Evolutionary conservation across 2,113 vertebrate genomes (phyloP).

Genomic region (Sinocyclocheilus maitianheensis): DNA sequence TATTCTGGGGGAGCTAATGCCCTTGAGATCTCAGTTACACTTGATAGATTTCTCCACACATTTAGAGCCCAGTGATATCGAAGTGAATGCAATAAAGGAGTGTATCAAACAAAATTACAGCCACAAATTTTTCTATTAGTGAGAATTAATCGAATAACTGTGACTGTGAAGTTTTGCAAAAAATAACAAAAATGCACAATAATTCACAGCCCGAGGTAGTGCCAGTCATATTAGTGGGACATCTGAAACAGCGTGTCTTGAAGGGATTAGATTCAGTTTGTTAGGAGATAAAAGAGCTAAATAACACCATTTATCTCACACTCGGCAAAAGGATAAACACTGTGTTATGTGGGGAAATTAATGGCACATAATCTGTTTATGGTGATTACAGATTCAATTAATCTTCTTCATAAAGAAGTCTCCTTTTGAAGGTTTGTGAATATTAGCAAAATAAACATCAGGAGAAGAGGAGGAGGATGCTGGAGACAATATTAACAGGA

Average conservation of each 20-base stretch:
- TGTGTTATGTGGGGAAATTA: conserved; percentile 25
- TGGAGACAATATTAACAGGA: conserved; percentile 48
- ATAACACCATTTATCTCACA: conserved; percentile 12
- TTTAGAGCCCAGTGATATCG: not conserved
- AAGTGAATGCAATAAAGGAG: conserved; percentile 34
- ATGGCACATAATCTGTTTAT: conserved; percentile 41
- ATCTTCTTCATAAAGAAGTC: not conserved
- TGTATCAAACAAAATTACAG: conserved; percentile 41
- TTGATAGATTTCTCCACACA: conserved; percentile 40
- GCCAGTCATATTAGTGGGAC: conserved; percentile 18
- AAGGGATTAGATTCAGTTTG: conserved; percentile 43
- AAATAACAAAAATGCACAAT: not conserved
- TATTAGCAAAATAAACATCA: not conserved
- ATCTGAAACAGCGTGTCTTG: conserved; percentile 25
- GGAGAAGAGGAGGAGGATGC: not conserved
- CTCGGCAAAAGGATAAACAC: not conserved
- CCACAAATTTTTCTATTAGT: conserved; percentile 47
- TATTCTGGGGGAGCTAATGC: conserved; percentile 33
- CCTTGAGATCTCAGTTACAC: conserved; percentile 49
- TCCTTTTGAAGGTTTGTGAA: not conserved
- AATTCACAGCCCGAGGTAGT: conserved; percentile 26
- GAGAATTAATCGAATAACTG: conserved; percentile 22
- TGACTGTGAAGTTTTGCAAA: not conserved
- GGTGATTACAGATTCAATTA: conserved; percentile 26
- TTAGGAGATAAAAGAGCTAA: conserved; percentile 49